Evolutionary conservation across 1,140 invertebrate genomes (phyloP), one percentile per base, ranked within the genome.

Genomic region (Probaryconus sp.): DNA sequence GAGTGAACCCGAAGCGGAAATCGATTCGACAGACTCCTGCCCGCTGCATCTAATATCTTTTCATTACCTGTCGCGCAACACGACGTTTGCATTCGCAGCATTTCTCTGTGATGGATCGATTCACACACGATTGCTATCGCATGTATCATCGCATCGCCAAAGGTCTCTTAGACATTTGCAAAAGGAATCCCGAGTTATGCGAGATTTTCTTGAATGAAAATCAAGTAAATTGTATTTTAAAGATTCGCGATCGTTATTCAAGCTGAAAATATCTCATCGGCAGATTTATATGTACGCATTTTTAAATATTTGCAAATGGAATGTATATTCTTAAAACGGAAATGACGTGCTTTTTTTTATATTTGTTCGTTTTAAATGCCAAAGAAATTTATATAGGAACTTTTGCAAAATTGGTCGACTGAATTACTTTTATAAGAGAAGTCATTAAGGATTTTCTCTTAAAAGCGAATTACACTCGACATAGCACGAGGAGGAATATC

Each of bases 101-200:
- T 67, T 61, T 73, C 70, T 67, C 70, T 73, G 67, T 67, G 70
- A 73, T 56, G 63, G 33, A 67, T 60, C 53, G 61, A 72, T 72
- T 65, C 50, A 65, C 30, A 33, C 40, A 48, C 50, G 55, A 42
- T 26, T 67, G 55, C 48, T 31, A 47, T 55, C 28, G 16, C 16
- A 40, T 26, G 20, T 53, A 61, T 61, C 48, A 48, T 48, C 11
- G 31, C 35, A 55, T 53, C 40, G 9, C 30, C 28, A 53, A 55
- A 65, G 53, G n/a, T 43, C 37, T 50, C 24, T 17, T 38, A 24
- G 31, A 14, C 38, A 18, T 30, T 56, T 47, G 5, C 33, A n/a
- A 58, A 42, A 7, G 11, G 35, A 28, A 33, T 50, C 35, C 1
- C 6, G 5, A 38, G 33, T 35, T 56, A 56, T 56, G 53, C 16